A percentile compares a stretch with the other conserved stretches of the same genome.
Conservation (phyloP, 2,113 vertebrate genomes). For the Oncorhynchus gorbuscha region DNA sequence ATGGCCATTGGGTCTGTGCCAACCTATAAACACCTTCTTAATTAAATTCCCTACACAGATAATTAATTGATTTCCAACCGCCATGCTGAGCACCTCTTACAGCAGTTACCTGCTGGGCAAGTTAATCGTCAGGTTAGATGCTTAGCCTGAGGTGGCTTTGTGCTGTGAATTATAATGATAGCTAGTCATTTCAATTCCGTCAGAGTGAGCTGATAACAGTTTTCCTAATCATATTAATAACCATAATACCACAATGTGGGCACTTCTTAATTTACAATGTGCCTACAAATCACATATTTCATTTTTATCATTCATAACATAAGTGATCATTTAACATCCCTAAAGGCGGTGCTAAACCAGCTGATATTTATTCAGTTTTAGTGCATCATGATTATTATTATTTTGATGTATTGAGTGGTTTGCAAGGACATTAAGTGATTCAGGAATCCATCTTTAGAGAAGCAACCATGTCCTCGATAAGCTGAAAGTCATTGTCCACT, state of each 20-base stretch:
- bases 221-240: not conserved
- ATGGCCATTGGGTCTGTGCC: conserved; percentile 8
- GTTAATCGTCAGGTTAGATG: conserved; percentile 69
- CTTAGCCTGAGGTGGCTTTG: conserved; percentile 47
- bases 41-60: conserved; percentile 57
- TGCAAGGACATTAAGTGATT: conserved; percentile 26
- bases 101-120: conserved; percentile 58
- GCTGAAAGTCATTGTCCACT: conserved; percentile 47
- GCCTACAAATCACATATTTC: not conserved
- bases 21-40: conserved; percentile 50
- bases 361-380: too few species aligned
- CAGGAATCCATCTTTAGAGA: conserved; percentile 36
- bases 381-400: not conserved
- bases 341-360: not conserved
- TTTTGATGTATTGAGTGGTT: not conserved
- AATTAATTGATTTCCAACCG: conserved; percentile 62
- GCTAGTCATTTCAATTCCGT: conserved; percentile 20
- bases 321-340: not conserved
- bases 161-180: conserved; percentile 60
- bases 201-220: conserved; percentile 11
- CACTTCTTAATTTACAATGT: not conserved
- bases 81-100: conserved; percentile 29
- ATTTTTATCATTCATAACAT: not conserved
- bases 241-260: not conserved
- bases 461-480: conserved; percentile 53